These are phyloP conservation scores for Stenolophus ochropezus DNA, from an alignment of 2,888 invertebrate species.

Conservation along the genomic window DNA sequence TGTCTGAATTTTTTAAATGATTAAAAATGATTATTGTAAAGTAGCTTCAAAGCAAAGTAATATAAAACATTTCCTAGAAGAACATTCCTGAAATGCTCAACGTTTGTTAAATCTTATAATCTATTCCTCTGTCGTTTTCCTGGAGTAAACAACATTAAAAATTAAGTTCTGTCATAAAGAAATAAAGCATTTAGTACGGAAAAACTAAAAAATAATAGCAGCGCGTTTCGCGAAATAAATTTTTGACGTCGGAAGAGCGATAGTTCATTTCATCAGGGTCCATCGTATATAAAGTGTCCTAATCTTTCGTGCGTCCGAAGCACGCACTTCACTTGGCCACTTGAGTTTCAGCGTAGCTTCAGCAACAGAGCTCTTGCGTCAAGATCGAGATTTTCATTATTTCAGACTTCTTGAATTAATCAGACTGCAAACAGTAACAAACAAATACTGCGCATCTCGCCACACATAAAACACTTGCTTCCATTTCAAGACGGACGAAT, in stretches of 20 bases:
- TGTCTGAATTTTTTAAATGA: too few relatives aligned
- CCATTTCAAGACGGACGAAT: constrained; percentile 21
- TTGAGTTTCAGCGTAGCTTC: background rate
- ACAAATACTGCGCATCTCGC: constrained; percentile 23
- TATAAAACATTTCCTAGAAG: background rate
- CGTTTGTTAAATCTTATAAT: background rate
- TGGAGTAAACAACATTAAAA: background rate
- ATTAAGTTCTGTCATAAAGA: background rate
- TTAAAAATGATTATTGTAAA: too few relatives aligned
- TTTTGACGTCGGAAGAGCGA: background rate
- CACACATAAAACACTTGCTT: constrained; percentile 31
- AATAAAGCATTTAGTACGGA: background rate
- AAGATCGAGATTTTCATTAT: constrained; percentile 36
- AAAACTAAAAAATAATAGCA: background rate
- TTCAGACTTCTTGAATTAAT: constrained; percentile 44
- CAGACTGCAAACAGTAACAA: constrained; percentile 41
- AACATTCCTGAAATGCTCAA: background rate
- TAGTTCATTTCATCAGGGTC: background rate
- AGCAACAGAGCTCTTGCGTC: background rate
- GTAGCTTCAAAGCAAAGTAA: too few relatives aligned
- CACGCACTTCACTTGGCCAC: constrained; percentile 6
- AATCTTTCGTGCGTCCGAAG: background rate
- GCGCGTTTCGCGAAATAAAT: background rate
- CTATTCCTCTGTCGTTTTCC: background rate
- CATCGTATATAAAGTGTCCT: background rate